A percentile compares a stretch with the other conserved stretches of the same genome.
Conservation (phyloP, 2,888 invertebrate species). For the Clitarchus hookeri region DNA sequence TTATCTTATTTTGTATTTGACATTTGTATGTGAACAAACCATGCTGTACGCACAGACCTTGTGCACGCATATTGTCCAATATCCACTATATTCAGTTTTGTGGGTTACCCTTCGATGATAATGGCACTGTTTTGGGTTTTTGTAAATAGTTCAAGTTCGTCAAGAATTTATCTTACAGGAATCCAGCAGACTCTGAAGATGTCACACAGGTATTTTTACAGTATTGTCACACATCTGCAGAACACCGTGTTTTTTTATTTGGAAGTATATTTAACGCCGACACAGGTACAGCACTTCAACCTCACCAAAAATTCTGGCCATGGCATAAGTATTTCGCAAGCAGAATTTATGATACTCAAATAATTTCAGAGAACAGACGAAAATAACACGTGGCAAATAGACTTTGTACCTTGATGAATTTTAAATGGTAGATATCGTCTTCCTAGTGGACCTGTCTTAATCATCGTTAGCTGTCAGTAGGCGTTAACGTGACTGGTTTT, state of each 20-base stretch:
- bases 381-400: too few species aligned
- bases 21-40: constrained; percentile 1
- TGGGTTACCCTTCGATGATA: constrained; percentile 16
- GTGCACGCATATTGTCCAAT: not conserved
- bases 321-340: not conserved
- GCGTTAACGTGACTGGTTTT: too few species aligned
- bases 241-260: not conserved
- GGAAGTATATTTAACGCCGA: not conserved
- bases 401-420: too few species aligned
- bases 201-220: not conserved
- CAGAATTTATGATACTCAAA: not conserved
- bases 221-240: constrained; percentile 7
- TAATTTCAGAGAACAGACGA: too few species aligned
- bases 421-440: too few species aligned
- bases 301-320: not conserved
- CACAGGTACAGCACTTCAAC: not conserved
- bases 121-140: constrained; percentile 30
- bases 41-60: not conserved
- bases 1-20: not conserved
- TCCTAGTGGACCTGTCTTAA: too few species aligned
- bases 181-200: not conserved
- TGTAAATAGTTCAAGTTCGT: not conserved
- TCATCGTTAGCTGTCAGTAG: too few species aligned
- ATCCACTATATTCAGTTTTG: not conserved
- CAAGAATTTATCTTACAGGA: not conserved